Base-by-base conservation (phyloP, 2,113 vertebrate species). In the Ptilonorhynchus violaceus region DNA sequence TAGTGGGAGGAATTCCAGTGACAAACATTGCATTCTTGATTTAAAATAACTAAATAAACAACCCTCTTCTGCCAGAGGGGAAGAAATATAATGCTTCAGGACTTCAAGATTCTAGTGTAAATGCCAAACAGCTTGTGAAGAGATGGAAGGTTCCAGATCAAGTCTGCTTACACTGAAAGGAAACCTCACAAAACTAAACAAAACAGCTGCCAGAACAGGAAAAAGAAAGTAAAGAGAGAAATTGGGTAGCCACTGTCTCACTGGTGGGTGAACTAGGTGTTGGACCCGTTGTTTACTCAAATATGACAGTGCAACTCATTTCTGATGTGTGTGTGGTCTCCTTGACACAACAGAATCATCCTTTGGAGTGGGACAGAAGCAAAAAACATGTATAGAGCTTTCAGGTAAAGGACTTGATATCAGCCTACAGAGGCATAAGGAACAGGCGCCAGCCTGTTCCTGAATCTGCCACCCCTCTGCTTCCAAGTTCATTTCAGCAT, bases 61-160 rank as follows among this genome's bases (percentile, higher is more conserved):
- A 41, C 25, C 35, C 25, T 74, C 52, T 95, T 87, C 73, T 85
- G 92, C 69, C 79, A 84, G 39, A 60, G 13, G 23, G 22, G 64
- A 78, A 68, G 58, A 86, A 81, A 95, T 44, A 22, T 55, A 93
- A 84, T 87, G 66, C 80, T 87, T 94, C 46, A 87, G 73, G 60
- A 91, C 41, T 84, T 92, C 46, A 62, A 42, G 56, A 88, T 88
- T 96, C 68, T 86, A 92, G 68, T 89, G 69, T 64, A 92, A 96
- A 90, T 39, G 47, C 60, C 80, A 93, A 96, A 87, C 62, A 86
- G 83, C 56, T 91, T 93, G 91, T 72, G 77, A 95, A 91, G 68
- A 93, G 88, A 96, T 88, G 67, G 63, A 56, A 94, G 83, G 79
- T 82, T 92, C 91, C 92, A 94, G 91, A 96, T 68, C 73, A 91